Percentiles rank a stretch among this genome's conserved stretches.
Evolutionary conservation across 2,113 vertebrate genomes (phyloP).

Genomic region (Cariama cristata): DNA sequence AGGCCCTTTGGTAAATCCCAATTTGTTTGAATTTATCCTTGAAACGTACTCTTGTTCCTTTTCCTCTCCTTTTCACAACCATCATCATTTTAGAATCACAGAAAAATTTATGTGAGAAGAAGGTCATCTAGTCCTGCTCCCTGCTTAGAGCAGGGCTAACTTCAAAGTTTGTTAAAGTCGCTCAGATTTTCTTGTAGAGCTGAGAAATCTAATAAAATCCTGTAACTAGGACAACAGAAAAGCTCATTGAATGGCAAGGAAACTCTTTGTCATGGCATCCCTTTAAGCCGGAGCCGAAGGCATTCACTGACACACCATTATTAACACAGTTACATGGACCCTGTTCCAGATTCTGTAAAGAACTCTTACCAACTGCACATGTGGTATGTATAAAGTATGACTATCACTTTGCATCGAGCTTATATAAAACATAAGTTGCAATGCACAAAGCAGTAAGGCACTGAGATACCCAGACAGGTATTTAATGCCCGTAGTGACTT

Average conservation of each 20-base stretch:
- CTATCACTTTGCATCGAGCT: neutral
- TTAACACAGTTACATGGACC: neutral
- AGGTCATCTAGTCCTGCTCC: neutral
- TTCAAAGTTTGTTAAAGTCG: neutral
- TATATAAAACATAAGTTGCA: neutral
- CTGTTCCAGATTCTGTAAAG: neutral
- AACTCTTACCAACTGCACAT: accelerated
- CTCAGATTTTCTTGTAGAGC: neutral
- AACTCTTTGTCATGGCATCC: neutral
- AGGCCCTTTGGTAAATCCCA: neutral
- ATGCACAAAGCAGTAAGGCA: neutral
- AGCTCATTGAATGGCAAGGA: neutral
- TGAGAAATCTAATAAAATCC: neutral
- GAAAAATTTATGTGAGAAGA: neutral
- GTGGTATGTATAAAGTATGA: neutral
- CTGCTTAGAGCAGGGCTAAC: neutral
- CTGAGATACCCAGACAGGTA: neutral
- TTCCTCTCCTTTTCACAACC: neutral
- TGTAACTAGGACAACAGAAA: neutral
- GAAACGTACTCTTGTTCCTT: neutral
- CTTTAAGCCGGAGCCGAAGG: neutral
- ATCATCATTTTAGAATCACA: neutral
- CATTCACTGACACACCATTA: neutral
- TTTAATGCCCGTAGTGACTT: neutral
- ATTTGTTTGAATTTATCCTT: neutral